phyloP scores from a whole-genome alignment of 2,113 vertebrate genomes.

The Varanus salvator region DNA sequence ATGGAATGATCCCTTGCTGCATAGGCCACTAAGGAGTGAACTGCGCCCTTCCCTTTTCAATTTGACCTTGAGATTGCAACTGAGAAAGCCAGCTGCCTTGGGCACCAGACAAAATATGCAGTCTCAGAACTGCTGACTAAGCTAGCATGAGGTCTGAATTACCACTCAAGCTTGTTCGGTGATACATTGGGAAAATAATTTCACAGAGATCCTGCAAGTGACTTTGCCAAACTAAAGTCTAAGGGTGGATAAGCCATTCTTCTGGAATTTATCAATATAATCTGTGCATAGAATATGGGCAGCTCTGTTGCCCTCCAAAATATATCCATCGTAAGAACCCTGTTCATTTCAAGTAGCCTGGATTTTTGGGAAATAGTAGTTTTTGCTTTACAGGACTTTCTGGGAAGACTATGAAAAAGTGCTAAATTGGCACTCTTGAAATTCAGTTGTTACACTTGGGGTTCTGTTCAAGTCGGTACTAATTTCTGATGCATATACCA shows the following conservation, averaged over 20 bases:
- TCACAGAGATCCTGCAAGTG: conserved; percentile 28
- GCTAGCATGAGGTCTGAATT: conserved; percentile 47
- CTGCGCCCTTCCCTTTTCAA: accelerated
- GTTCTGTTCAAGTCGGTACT: no score
- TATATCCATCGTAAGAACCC: background rate
- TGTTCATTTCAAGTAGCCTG: background rate
- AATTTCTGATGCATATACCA: no score
- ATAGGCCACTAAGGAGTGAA: background rate
- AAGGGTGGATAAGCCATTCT: conserved; percentile 1
- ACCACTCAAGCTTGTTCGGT: background rate
- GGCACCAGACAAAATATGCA: conserved; percentile 28
- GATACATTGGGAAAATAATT: conserved; percentile 41
- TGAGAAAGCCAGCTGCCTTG: background rate
- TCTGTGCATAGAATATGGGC: background rate
- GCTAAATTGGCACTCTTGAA: no score
- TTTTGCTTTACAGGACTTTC: no score
- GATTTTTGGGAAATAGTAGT: no score
- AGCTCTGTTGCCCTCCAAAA: background rate
- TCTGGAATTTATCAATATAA: background rate
- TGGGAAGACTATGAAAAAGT: no score
- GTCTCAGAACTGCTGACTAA: conserved; percentile 46
- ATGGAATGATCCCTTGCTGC: background rate
- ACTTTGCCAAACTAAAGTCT: conserved; percentile 24
- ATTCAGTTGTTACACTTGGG: no score
- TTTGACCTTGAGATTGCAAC: conserved; percentile 42